Conservation (phyloP, 1,140 invertebrate genomes). For the Atta cephalotes region DNA sequence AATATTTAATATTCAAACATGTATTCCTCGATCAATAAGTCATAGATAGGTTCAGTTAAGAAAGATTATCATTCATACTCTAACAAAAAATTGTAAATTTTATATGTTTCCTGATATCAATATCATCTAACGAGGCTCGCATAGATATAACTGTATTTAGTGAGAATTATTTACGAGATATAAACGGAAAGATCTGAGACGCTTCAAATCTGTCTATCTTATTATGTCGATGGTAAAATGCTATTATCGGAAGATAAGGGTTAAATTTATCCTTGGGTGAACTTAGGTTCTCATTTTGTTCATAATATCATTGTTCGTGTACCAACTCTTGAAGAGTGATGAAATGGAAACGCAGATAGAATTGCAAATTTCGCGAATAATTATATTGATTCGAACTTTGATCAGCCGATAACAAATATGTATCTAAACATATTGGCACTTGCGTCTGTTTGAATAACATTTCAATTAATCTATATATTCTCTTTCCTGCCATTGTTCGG, state of each 20-base stretch:
- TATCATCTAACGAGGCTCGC: not conserved
- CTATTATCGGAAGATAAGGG: conserved; percentile 17
- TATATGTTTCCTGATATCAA: not conserved
- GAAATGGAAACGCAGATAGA: conserved; percentile 16
- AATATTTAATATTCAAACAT: not conserved
- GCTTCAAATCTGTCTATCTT: conserved; percentile 21
- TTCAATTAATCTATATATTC: conserved; percentile 70
- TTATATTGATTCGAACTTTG: conserved; percentile 61
- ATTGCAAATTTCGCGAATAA: conserved; percentile 78
- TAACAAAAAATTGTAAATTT: not conserved
- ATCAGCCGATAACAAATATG: conserved; percentile 83
- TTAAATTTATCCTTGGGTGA: conserved; percentile 13
- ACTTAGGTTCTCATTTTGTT: not conserved
- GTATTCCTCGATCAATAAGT: not conserved
- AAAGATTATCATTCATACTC: not conserved
- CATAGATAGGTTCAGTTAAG: not conserved
- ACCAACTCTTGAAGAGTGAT: not conserved
- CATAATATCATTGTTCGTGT: not conserved
- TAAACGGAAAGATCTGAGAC: not conserved
- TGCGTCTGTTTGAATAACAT: conserved; percentile 81
- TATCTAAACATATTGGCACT: conserved; percentile 80
- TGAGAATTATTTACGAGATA: not conserved
- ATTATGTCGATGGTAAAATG: conserved; percentile 28
- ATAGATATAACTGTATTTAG: conserved; percentile 24
- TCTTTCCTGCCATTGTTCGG: not conserved